Evolutionary conservation across 2,113 vertebrate genomes (phyloP), one percentile per base, ranked within the genome.

Genomic region (Bettongia penicillata): DNA sequence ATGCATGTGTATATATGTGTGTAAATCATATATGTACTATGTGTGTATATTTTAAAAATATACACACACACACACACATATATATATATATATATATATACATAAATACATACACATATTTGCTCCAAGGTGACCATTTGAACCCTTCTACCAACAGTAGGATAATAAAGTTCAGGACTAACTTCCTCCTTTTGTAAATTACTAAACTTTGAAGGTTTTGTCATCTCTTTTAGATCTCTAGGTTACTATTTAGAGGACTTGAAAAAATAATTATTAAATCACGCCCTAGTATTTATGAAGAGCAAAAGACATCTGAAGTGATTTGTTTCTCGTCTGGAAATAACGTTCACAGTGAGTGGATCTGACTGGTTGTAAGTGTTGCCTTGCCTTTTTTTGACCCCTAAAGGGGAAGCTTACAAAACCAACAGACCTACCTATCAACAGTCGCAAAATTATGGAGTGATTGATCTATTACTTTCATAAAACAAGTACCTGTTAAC

Each of bases 401-500:
- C 37, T 14, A n/a, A 91, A 50, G 16, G 55, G 26, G 43, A 94
- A 91, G 0, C 91, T 91, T 25, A 89, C 2, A 3, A 94, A 50
- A 11, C 8, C 0, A 49, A 10, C 61, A 93, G 47, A 90, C 10
- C 48, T 93, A 43, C 26, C 3, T 93, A 61, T 94, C 7, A 89
- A 52, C 23, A 94, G 9, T 25, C 89, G 94, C 93, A 57, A 92
- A 93, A 90, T 57, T 22, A 68, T 51, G 51, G 14, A 48, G 37
- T 84, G n/a, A 91, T 50, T 95, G 43, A 94, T 93, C 22, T 92
- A 31, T 37, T 91, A 26, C 91, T 14, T 90, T 93, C 37, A 91
- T 93, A 94, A n/a, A 89, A 92, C 14, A 96, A 26, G 5, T 90
- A 84, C 3, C n/a, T 9, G 28, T 90, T 96, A 51, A 94, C 51